phyloP scores from a whole-genome alignment of 1,140 invertebrate species.

The Ridgeia piscesae region DNA sequence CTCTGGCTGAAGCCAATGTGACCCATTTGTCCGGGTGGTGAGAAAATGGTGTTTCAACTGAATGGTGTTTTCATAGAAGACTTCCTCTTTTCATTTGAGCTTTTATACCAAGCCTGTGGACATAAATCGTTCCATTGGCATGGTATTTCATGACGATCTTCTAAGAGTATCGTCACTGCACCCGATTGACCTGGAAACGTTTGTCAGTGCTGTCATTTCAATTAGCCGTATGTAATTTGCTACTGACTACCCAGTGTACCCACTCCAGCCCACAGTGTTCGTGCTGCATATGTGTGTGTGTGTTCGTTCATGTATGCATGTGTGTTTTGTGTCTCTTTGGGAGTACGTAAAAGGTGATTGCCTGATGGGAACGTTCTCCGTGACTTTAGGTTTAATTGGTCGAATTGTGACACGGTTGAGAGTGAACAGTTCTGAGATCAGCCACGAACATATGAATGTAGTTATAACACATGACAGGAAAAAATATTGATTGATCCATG shows the following conservation, averaged over 20 bases:
- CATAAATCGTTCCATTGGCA: neutral
- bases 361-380: neutral
- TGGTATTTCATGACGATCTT: neutral
- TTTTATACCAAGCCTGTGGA: neutral
- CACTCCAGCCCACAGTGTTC: neutral
- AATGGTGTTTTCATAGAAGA: neutral
- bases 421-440: no score
- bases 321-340: neutral
- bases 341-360: neutral
- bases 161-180: neutral
- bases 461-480: no score
- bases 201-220: neutral
- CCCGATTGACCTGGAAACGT: neutral
- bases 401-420: neutral
- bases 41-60: neutral
- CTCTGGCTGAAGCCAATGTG: neutral
- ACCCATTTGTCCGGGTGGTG: neutral
- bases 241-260: neutral
- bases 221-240: neutral
- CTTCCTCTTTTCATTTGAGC: neutral
- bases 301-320: neutral
- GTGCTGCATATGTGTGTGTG: neutral
- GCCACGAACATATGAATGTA: no score
- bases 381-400: neutral
- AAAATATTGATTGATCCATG: no score